Evolutionary conservation across 92 coral and sea anemone species (phyloP).

Genomic region (Ricordea florida): DNA sequence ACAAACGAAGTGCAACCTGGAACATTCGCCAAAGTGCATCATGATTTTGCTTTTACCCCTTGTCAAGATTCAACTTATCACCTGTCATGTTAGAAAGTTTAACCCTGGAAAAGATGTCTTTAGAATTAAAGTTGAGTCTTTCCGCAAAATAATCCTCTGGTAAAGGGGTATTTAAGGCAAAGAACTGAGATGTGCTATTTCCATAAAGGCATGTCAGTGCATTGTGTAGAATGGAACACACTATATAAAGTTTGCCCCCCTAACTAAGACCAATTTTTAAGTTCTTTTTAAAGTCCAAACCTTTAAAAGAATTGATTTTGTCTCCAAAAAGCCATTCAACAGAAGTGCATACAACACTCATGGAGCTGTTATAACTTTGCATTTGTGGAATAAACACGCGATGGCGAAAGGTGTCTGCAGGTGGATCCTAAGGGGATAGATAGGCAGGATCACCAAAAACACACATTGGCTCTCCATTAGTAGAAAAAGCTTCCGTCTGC

Average conservation of each 20-base stretch:
- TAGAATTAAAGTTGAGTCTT: no score
- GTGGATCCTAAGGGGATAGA: constrained; percentile 8
- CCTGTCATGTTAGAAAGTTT: no score
- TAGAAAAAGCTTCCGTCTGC: neutral
- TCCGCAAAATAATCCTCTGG: constrained; percentile 28
- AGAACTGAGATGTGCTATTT: constrained; percentile 31
- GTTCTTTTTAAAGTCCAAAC: constrained; percentile 38
- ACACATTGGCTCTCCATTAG: constrained; percentile 9
- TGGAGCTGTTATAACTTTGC: constrained; percentile 34
- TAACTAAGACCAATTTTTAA: constrained; percentile 39
- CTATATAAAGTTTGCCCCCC: constrained; percentile 46
- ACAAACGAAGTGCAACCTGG: no score
- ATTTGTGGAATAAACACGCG: no score
- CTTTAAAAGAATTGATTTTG: constrained; percentile 24
- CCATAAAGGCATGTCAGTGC: constrained; percentile 37
- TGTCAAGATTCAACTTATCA: no score
- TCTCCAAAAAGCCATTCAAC: constrained; percentile 44
- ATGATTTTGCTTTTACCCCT: no score
- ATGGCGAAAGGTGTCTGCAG: constrained; percentile 11
- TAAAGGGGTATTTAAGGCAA: constrained; percentile 35
- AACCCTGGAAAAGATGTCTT: no score
- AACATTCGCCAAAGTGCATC: no score
- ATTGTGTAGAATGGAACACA: constrained; percentile 42
- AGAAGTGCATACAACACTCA: constrained; percentile 43
- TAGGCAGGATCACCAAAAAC: constrained; percentile 16